These are phyloP conservation scores for Agonopterix subpropinquella DNA, from an alignment of 2,888 invertebrate species.

Conservation along the genomic window DNA sequence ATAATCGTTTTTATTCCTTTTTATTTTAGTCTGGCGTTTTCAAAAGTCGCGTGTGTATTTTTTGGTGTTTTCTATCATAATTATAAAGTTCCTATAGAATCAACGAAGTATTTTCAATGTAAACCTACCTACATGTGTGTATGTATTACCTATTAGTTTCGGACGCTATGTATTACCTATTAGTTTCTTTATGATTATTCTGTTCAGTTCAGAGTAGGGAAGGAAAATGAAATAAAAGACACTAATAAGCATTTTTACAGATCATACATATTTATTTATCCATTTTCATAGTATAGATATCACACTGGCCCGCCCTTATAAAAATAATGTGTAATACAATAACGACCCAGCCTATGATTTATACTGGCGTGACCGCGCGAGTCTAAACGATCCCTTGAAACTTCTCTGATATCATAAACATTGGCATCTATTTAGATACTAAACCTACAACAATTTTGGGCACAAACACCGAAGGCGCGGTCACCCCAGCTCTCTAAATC, in stretches of 20 bases:
- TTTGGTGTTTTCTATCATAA: too few species aligned
- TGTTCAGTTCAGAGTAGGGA: too few species aligned
- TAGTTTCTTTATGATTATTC: too few species aligned
- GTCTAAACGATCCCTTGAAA: conserved; percentile 18
- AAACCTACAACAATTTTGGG: conserved; percentile 62
- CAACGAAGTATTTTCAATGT: too few species aligned
- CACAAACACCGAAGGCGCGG: conserved; percentile 49
- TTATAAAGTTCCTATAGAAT: too few species aligned
- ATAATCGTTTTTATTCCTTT: background rate
- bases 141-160: too few species aligned
- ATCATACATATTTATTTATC: conserved; percentile 76
- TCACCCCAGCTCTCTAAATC: conserved; percentile 42
- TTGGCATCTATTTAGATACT: conserved; percentile 54
- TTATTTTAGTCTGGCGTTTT: too few species aligned
- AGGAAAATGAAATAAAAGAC: conserved; percentile 35
- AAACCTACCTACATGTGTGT: too few species aligned
- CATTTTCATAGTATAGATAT: conserved; percentile 74
- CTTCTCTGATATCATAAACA: conserved; percentile 32
- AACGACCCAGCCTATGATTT: conserved; percentile 57
- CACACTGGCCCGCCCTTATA: conserved; percentile 77
- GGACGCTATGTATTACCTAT: too few species aligned
- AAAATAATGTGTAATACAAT: conserved; percentile 73
- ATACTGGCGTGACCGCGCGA: conserved; percentile 52
- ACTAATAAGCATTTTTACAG: conserved; percentile 67
- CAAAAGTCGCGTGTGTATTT: too few species aligned